Percentiles rank a stretch among this genome's conserved stretches.
These are phyloP conservation scores for Apocrypta bakeri DNA, from an alignment of 1,140 invertebrate species.

Conservation along the genomic window DNA sequence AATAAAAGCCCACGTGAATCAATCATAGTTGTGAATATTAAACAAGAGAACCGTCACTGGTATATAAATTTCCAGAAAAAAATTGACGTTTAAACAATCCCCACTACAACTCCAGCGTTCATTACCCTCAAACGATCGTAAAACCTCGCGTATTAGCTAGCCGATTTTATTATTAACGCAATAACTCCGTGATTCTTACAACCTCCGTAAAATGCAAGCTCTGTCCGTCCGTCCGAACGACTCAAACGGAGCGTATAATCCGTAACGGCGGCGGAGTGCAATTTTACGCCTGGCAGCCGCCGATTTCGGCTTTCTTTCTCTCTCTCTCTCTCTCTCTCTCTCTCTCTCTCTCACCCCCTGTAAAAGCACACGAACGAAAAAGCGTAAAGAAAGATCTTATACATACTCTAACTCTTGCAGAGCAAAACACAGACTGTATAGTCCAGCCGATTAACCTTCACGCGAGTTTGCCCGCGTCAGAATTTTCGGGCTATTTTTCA, in stretches of 20 bases:
- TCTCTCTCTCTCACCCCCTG: not conserved
- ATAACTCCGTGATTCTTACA: conserved; percentile 26
- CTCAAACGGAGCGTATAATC: conserved; percentile 38
- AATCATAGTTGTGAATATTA: too few species aligned
- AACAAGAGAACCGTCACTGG: not conserved
- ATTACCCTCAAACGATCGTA: conserved; percentile 3
- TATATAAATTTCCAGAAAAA: not conserved
- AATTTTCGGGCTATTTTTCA: conserved; percentile 50
- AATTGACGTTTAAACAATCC: not conserved
- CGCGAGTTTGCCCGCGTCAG: conserved; percentile 57
- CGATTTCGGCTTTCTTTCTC: conserved; percentile 2
- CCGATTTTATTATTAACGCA: conserved; percentile 17
- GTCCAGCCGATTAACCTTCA: conserved; percentile 64
- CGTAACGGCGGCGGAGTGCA: conserved; percentile 14
- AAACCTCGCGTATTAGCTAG: too few species aligned
- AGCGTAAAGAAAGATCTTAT: not conserved
- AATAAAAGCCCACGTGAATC: too few species aligned
- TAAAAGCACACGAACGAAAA: conserved; percentile 11
- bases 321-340: too few species aligned
- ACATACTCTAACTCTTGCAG: not conserved
- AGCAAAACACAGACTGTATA: conserved; percentile 17
- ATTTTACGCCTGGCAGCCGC: conserved; percentile 32
- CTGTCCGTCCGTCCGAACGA: not conserved
- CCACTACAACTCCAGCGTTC: too few species aligned
- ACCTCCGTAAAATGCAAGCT: not conserved